Base-by-base conservation (phyloP, 2,888 invertebrate genomes). In the Arctia plantaginis region DNA sequence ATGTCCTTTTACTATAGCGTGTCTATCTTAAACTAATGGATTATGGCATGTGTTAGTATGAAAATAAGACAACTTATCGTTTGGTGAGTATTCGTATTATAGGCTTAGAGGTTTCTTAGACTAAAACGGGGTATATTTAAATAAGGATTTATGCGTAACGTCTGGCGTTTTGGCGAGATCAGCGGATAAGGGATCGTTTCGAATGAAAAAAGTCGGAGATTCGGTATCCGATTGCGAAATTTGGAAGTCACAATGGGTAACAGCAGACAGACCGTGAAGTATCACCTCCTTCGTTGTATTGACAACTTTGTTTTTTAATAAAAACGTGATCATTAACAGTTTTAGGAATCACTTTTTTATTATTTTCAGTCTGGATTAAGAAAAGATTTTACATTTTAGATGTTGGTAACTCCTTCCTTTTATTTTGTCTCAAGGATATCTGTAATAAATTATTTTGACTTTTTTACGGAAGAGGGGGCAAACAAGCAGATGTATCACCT, bases 111-210 rank as follows among this genome's bases (percentile, higher is more conserved):
- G 83, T 71, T 75, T 77, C 80, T 86, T 86, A 79, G 73, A 77
- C 78, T 78, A 77, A 77, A 79, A 80, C 86, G 89, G 88, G 91
- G 93, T 94, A 95, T 94, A 95, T 95, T 95, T 95, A 94, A 95
- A 95, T 95, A 94, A 94, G 94, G 95, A 95, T 95, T 95, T 95
- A 95, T 95, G 95, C 92, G 92, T 92, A 92, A 92, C 92, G 95
- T 94, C 95, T 95, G 95, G 93, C 90, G 90, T 94, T 94, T 95
- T 93, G 94, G 95, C 94, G 93, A 95, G 95, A 93, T 95, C 91
- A 90, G 89, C 89, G 93, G 95, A 95, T 95, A 94, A 94, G 91
- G 92, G 88, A 90, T 90, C 88, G 88, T 88, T 88, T 88, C 81
- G 88, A 89, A 90, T 92, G 91, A 90, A 92, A 93, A 93, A 92